Evolutionary conservation across 1,140 invertebrate species (phyloP).

Genomic region (Rhizoglyphus robini): DNA sequence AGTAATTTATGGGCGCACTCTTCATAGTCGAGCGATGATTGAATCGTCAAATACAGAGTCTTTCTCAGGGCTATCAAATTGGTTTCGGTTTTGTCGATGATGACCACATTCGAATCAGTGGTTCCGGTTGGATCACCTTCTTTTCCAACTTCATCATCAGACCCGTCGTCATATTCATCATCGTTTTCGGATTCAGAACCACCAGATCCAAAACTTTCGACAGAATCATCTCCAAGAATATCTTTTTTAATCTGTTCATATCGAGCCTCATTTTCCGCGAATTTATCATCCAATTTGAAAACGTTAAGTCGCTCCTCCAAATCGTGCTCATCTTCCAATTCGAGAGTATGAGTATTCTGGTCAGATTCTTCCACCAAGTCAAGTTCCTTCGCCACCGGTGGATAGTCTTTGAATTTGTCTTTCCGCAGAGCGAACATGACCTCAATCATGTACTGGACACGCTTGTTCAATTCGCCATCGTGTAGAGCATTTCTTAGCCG

Average conservation of each 20-base stretch:
- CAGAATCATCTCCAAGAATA: slow-evolving; percentile 40
- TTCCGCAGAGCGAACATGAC: slow-evolving; percentile 83
- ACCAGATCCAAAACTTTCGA: slow-evolving; percentile 35
- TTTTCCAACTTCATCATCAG: slow-evolving; percentile 68
- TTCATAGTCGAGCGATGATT: slow-evolving; percentile 94
- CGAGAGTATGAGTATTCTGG: slow-evolving; percentile 87
- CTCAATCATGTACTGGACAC: slow-evolving; percentile 98
- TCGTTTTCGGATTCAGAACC: slow-evolving; percentile 41
- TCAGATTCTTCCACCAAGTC: slow-evolving; percentile 94
- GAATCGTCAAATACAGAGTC: slow-evolving; percentile 95
- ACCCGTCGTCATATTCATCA: slow-evolving; percentile 59
- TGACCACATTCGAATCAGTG: slow-evolving; percentile 49
- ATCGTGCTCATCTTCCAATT: slow-evolving; percentile 64
- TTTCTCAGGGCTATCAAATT: slow-evolving; percentile 80
- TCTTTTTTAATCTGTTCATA: slow-evolving; percentile 72
- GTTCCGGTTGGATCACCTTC: slow-evolving; percentile 49
- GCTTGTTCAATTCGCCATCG: slow-evolving; percentile 74
- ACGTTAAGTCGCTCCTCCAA: slow-evolving; percentile 81
- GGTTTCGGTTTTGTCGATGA: slow-evolving; percentile 93
- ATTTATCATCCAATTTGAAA: slow-evolving; percentile 91
- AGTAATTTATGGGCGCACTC: slow-evolving; percentile 97
- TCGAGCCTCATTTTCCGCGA: slow-evolving; percentile 82
- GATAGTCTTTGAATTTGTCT: slow-evolving; percentile 87
- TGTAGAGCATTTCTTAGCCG: slow-evolving; percentile 84
- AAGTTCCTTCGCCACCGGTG: slow-evolving; percentile 66